Base-by-base conservation (phyloP, 2,797 vertebrate species). In the Distichodus sexfasciatus region DNA sequence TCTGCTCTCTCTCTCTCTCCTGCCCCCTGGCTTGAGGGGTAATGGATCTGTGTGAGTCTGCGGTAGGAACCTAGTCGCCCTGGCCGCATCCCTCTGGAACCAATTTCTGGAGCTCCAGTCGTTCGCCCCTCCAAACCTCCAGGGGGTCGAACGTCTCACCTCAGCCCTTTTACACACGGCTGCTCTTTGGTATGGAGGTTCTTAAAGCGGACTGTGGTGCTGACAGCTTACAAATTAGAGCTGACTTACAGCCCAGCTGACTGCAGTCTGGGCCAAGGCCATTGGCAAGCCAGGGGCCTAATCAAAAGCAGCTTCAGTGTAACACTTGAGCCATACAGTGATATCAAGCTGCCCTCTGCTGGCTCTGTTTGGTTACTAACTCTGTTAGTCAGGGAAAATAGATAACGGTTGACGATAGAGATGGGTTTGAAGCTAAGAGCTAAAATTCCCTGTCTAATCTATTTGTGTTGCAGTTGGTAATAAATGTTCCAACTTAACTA, bases 201-300 rank as follows among this genome's bases (percentile, higher is more conserved):
- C 82, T 80, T 85, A 86, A 85, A 75, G 75, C 87, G 87, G 87
- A 88, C 87, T 84, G 87, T 86, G 88, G 87, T 82, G 86, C 78
- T 92, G 91, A 92, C 91, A 93, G 88, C 85, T 90, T 88, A 91
- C 90, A 92, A 93, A 92, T 90, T 89, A 87, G 83, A 78, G 79
- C 83, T 76, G 84, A 92, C 91, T 92, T 90, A 90, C 87, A 88
- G 89, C 89, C n/a, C 86, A 90, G 80, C 83, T 80, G 64, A 77
- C 85, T 86, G 86, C 76, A 82, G 84, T 87, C 84, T 79, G 74
- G 79, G 83, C 79, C 75, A 40, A 47, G 77, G 77, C 78, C 79
- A 78, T 75, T 69, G 82, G 66, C 81, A 53, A 84, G 74, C 83
- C 84, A 83, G 84, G 66, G 76, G 74, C 17, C 75, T 54, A 76